A percentile compares a stretch with the other conserved stretches of the same genome.
phyloP scores from a whole-genome alignment of 2,888 invertebrate genomes.

The Limnephilus lunatus region DNA sequence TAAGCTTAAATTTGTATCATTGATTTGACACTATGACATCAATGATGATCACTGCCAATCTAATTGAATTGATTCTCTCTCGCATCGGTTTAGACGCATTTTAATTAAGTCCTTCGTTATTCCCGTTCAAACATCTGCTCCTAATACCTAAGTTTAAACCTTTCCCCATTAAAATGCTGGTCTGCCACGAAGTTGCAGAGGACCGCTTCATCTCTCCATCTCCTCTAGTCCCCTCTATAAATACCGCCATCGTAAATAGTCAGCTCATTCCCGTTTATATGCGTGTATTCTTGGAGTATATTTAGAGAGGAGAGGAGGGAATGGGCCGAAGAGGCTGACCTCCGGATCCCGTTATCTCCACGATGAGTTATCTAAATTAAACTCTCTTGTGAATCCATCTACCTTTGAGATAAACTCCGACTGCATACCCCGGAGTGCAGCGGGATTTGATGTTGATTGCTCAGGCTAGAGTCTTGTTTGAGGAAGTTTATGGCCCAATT shows the following conservation, averaged over 20 bases:
- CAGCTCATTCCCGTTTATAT: slow-evolving; percentile 4
- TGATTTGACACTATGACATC: not conserved
- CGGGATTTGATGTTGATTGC: not conserved
- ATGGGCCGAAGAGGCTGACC: not conserved
- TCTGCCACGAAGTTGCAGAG: not conserved
- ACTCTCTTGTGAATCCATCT: not conserved
- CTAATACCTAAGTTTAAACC: not conserved
- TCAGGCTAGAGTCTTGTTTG: not conserved
- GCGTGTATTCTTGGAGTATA: not conserved
- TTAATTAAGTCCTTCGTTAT: not conserved
- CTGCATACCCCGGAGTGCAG: not conserved
- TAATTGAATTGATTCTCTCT: not conserved
- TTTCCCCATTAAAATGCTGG: not conserved
- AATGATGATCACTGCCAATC: not conserved
- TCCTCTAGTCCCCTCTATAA: not conserved
- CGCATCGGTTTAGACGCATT: not conserved
- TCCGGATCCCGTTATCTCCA: slow-evolving; percentile 17
- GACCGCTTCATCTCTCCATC: not conserved
- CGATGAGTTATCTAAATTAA: slow-evolving; percentile 8
- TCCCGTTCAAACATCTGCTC: slow-evolving; percentile 7
- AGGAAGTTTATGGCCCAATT: not conserved
- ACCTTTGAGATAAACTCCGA: not conserved
- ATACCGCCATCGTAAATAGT: slow-evolving; percentile 34
- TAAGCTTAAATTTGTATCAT: no score
- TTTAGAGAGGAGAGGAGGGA: not conserved